Conservation (phyloP, 2,797 vertebrate species). For the Xyrichtys novacula region DNA sequence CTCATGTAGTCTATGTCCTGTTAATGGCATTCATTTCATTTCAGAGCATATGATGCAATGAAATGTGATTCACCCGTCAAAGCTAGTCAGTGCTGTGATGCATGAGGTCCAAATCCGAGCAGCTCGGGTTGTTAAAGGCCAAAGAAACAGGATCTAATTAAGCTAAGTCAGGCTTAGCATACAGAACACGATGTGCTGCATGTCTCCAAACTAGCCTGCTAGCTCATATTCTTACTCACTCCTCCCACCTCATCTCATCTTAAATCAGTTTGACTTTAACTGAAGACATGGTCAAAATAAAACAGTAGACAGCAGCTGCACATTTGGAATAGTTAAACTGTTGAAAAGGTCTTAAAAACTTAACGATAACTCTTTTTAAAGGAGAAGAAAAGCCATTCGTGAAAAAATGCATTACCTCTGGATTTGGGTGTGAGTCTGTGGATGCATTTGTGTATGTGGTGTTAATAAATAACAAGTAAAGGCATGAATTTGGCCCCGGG, state of each 20-base stretch:
- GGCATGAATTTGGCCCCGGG: slow-evolving; percentile 40
- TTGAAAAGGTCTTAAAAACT: too few relatives aligned
- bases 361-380: too few relatives aligned
- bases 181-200: slow-evolving; percentile 8
- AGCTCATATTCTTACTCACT: not conserved
- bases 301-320: not conserved
- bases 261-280: not conserved
- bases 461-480: slow-evolving; percentile 30
- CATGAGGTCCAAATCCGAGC: slow-evolving; percentile 22
- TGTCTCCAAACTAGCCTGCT: not conserved
- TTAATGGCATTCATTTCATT: not conserved
- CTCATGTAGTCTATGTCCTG: not conserved
- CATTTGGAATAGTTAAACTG: not conserved
- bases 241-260: not conserved
- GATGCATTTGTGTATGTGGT: not conserved
- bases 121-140: slow-evolving; percentile 35
- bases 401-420: too few relatives aligned
- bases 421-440: not conserved
- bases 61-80: slow-evolving; percentile 17
- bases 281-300: not conserved
- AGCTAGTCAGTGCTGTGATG: slow-evolving; percentile 5
- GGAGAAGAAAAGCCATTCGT: too few relatives aligned
- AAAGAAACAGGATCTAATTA: slow-evolving; percentile 37
- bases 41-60: not conserved
- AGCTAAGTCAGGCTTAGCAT: slow-evolving; percentile 18